These are phyloP conservation scores for Octopus sinensis DNA, from an alignment of 1,140 invertebrate genomes.

Conservation along the genomic window DNA sequence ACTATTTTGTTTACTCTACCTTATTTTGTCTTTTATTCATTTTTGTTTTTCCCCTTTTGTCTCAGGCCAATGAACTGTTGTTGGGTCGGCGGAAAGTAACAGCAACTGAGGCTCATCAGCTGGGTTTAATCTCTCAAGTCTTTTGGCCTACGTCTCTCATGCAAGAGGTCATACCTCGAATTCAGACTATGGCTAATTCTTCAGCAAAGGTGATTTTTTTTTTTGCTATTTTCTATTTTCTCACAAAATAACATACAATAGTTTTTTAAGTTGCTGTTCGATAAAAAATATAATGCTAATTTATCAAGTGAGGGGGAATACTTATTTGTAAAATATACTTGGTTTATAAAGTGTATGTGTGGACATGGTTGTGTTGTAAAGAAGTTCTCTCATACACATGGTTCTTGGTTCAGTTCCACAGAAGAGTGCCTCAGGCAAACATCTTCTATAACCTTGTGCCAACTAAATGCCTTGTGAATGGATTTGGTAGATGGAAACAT, in stretches of 20 bases:
- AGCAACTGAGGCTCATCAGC: slow-evolving; percentile 71
- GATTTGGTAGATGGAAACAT: too few species aligned
- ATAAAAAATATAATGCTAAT: neutral
- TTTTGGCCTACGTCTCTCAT: slow-evolving; percentile 55
- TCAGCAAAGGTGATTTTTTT: slow-evolving; percentile 44
- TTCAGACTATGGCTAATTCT: slow-evolving; percentile 46
- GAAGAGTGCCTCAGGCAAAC: too few species aligned
- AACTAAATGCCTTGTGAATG: too few species aligned
- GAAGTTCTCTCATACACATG: too few species aligned
- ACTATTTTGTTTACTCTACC: slow-evolving; percentile 4
- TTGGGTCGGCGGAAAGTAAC: slow-evolving; percentile 75
- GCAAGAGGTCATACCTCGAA: slow-evolving; percentile 52
- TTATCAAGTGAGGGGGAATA: too few species aligned
- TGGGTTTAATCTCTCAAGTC: slow-evolving; percentile 72
- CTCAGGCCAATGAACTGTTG: slow-evolving; percentile 75
- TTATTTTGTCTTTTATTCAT: neutral
- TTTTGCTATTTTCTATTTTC: neutral
- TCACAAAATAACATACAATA: slow-evolving; percentile 1
- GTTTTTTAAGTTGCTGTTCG: neutral
- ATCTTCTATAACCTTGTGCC: too few species aligned
- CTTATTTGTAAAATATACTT: too few species aligned
- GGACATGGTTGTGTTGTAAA: too few species aligned
- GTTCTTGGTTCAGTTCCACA: too few species aligned
- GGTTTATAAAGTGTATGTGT: too few species aligned
- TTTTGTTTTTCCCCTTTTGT: slow-evolving; percentile 13